A percentile compares a stretch with the other conserved stretches of the same genome.
These are phyloP conservation scores for Platorchestia sp. DNA, from an alignment of 1,140 invertebrate genomes.

Conservation along the genomic window DNA sequence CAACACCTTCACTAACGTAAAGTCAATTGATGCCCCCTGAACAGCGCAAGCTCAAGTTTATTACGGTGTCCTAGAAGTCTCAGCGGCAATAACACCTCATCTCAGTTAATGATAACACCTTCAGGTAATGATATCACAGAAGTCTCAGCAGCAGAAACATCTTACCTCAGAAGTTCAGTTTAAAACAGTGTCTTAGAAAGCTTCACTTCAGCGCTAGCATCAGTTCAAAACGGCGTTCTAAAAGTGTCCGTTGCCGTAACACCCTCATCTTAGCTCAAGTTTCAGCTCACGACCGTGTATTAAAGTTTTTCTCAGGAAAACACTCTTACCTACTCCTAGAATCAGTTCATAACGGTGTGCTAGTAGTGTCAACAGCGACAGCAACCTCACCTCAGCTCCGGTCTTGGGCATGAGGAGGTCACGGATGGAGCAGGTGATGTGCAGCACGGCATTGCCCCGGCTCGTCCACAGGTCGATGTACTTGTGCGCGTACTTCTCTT, in stretches of 20 bases:
- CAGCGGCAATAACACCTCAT: too few relatives aligned
- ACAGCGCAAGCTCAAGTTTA: neutral
- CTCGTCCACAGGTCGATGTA: slow-evolving; percentile 63
- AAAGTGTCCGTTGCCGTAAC: too few relatives aligned
- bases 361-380: neutral
- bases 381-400: slow-evolving; percentile 59
- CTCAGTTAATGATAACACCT: too few relatives aligned
- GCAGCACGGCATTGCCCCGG: slow-evolving; percentile 71
- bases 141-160: too few relatives aligned
- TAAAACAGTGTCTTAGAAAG: too few relatives aligned
- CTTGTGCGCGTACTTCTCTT: slow-evolving; percentile 66
- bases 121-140: neutral
- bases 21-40: neutral
- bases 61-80: neutral
- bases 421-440: slow-evolving; percentile 73
- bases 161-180: too few relatives aligned
- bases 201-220: too few relatives aligned
- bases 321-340: too few relatives aligned
- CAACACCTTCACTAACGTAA: neutral
- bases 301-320: too few relatives aligned
- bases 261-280: too few relatives aligned
- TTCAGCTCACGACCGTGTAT: too few relatives aligned
- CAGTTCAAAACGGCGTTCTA: neutral
- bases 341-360: too few relatives aligned
- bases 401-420: slow-evolving; percentile 71